Base-by-base conservation (phyloP, 1,140 invertebrate species). In the Bombus confusus region DNA sequence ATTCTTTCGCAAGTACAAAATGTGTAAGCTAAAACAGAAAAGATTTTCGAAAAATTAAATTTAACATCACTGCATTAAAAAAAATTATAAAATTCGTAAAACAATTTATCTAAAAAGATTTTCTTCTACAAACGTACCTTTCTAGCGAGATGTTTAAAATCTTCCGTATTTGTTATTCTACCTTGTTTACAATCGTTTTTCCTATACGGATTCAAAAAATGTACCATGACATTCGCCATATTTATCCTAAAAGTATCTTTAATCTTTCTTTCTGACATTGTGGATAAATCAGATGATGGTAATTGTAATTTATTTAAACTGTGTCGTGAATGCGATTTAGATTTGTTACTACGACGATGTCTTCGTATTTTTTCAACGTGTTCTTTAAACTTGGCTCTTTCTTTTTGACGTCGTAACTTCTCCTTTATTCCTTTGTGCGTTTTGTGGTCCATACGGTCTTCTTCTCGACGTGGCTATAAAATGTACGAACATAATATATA, bases 1-100 rank as follows among this genome's bases (percentile, higher is more conserved):
- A 94, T 94, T 99, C 99, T 95, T 99, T 99, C 72, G 98, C 96
- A 96, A 99, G 97, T n/a, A 99, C 98, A 94, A 99, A 98, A 95
- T 99, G 98, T 1, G 98, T 99, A 39, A 99, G 95, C 98, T 99
- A 96, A 72, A 96, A 96, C 78, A 86, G 82, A 92, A 73, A 57
- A 47, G n/a, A 31, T 52, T 22, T n/a, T 52, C 8, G 10, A n/a
- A 15, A 12, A 52, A 72, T 62, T 64, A 52, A 37, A 52, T 43
- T n/a, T 13, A 41, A 37, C 8, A 6, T 64, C 37, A 15, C 12
- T 6, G 12, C 31, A 57, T 25, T 39, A 57, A 18, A 39, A 39
- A 87, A 37, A n/a, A 9, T 18, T 0, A 59, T 18, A 62, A 28
- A 62, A 62, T 22, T 22, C 1, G 1, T 13, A 37, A 75, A 2